phyloP scores from a whole-genome alignment of 2,797 vertebrate genomes.

The Poeciliopsis presidionis region DNA sequence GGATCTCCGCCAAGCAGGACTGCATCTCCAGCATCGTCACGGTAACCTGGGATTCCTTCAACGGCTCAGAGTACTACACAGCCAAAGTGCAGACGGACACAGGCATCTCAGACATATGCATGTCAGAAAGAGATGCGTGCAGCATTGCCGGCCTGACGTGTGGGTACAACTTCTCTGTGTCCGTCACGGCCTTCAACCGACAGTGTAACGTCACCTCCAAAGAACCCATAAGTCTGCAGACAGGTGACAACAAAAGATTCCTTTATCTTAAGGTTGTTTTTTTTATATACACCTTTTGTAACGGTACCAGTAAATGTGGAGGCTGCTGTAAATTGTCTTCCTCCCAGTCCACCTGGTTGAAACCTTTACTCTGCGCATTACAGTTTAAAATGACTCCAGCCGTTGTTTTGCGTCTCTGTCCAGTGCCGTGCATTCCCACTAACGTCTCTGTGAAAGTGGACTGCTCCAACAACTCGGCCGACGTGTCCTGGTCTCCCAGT shows the following conservation, averaged over 20 bases:
- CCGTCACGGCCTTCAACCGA: slow-evolving; percentile 71
- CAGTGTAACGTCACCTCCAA: slow-evolving; percentile 59
- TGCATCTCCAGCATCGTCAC: slow-evolving; percentile 59
- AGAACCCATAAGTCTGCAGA: slow-evolving; percentile 40
- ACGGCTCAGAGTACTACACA: slow-evolving; percentile 63
- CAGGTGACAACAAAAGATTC: slow-evolving; percentile 52
- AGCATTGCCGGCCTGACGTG: slow-evolving; percentile 60
- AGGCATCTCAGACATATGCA: slow-evolving; percentile 54
- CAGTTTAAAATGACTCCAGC: not conserved
- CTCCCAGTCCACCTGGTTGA: not conserved
- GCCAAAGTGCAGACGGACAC: slow-evolving; percentile 51
- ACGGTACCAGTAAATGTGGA: not conserved
- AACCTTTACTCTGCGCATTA: not conserved
- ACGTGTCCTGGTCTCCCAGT: slow-evolving; percentile 73
- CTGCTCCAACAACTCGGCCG: slow-evolving; percentile 65
- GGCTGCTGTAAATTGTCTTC: not conserved
- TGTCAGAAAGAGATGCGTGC: slow-evolving; percentile 48
- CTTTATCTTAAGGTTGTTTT: not conserved
- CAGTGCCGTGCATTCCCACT: slow-evolving; percentile 73
- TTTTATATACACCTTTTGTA: not conserved
- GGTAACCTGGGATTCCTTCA: slow-evolving; percentile 66
- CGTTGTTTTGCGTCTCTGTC: slow-evolving; percentile 1
- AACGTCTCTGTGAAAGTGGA: slow-evolving; percentile 44
- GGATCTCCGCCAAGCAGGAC: slow-evolving; percentile 53
- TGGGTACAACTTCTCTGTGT: slow-evolving; percentile 73